These are phyloP conservation scores for Wiebesia pumilae DNA, from an alignment of 1,140 invertebrate genomes.

Conservation along the genomic window DNA sequence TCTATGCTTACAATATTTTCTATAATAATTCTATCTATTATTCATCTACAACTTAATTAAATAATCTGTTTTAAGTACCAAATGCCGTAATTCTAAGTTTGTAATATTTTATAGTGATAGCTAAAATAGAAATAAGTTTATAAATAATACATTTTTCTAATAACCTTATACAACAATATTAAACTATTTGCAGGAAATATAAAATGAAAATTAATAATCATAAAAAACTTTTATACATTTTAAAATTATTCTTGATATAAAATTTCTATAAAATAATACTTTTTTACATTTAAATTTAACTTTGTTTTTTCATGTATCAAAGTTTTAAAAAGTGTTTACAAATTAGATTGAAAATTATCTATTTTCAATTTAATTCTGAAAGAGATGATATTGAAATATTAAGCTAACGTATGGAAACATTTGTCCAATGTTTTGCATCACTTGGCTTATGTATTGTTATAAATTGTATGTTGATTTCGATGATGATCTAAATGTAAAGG, in stretches of 20 bases:
- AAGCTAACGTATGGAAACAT: background rate
- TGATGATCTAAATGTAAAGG: conserved; percentile 59
- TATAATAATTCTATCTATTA: conserved; percentile 7
- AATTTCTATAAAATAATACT: conserved; percentile 31
- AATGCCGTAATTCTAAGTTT: conserved; percentile 18
- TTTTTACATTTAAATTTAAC: conserved; percentile 2
- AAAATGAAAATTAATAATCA: conserved; percentile 20
- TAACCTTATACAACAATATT: background rate
- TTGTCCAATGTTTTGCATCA: conserved; percentile 3
- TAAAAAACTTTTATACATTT: conserved; percentile 32
- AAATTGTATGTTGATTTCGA: conserved; percentile 62
- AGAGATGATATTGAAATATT: conserved; percentile 13
- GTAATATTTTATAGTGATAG: background rate
- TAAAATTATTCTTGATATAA: conserved; percentile 10
- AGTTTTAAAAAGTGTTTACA: background rate
- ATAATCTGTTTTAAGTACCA: conserved; percentile 35
- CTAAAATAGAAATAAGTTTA: background rate
- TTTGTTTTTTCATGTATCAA: conserved; percentile 24
- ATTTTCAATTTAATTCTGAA: conserved; percentile 19
- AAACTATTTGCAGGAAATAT: background rate
- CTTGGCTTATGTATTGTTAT: conserved; percentile 63
- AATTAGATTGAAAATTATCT: conserved; percentile 19
- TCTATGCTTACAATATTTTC: conserved; percentile 16
- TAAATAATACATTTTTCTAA: conserved; percentile 12
- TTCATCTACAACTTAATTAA: background rate